Conservation (phyloP, 2,113 vertebrate genomes). For the Hirundichthys speculiger region DNA sequence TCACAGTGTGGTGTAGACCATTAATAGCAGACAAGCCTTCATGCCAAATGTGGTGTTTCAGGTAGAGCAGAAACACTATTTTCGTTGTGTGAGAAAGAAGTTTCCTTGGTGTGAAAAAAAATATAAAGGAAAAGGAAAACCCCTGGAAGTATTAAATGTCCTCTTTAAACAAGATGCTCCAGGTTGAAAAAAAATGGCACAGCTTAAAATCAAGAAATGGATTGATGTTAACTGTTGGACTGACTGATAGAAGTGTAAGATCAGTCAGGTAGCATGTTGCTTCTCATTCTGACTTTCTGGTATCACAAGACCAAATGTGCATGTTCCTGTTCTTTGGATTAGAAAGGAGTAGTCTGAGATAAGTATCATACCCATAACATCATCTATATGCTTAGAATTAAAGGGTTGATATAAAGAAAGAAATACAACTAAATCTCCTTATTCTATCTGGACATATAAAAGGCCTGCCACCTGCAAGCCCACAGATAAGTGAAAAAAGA, state of each 20-base stretch:
- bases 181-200: neutral
- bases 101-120: neutral
- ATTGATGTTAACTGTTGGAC: neutral
- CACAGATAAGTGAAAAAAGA: too few relatives aligned
- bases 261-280: neutral
- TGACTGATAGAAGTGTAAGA: neutral
- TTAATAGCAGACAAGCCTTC: neutral
- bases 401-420: too few relatives aligned
- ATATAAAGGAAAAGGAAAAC: neutral
- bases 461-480: too few relatives aligned
- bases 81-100: neutral
- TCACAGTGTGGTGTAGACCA: neutral
- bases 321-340: too few relatives aligned
- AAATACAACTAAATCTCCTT: too few relatives aligned
- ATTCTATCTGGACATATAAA: too few relatives aligned
- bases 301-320: too few relatives aligned
- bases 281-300: too few relatives aligned
- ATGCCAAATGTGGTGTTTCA: neutral
- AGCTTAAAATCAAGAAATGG: neutral
- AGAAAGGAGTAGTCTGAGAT: too few relatives aligned
- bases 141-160: neutral
- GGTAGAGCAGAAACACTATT: neutral
- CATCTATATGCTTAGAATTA: too few relatives aligned
- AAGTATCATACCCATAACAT: too few relatives aligned
- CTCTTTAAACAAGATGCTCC: neutral